Base-by-base conservation (phyloP, 2,888 invertebrate species). In the Lamproptera curius region DNA sequence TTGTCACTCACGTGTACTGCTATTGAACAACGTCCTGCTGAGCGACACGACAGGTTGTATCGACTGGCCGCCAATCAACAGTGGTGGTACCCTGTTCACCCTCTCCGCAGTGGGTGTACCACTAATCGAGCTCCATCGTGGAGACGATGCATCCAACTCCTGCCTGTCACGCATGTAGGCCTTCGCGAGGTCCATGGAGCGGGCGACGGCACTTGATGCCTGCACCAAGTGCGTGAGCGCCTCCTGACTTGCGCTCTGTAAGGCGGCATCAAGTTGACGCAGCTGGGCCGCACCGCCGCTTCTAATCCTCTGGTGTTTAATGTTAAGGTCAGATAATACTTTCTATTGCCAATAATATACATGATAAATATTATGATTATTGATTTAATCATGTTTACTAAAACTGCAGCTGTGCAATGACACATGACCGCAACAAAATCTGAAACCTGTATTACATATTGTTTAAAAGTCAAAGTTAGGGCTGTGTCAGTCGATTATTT, bases 21-120 rank as follows among this genome's bases (percentile, higher is more conserved):
- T 74, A n/a, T 67, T 63, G 1, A 80, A 44, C 10, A 76, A 49
- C 16, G 78, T 71, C 47, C 84, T 69, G 39, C 75, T 81, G 1
- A 87, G 62, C 2, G 82, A 65, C 0, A 87, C 85, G 0, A 85
- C 83, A 0, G 86, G 86, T 53, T 86, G 86, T 52, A 85, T 77
- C 0, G 76, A 73, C 51, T 73, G 74, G 0, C 86, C 86, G 0
- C 80, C 84, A 31, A 82, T 65, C 63, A 80, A 62, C 70, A 76
- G 60, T 0, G 86, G 86, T 1, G 75, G 76, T 1, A 87, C 86
- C 45, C 76, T 57, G 53, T 82, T 76, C 2, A 85, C 66, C 52
- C 68, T 79, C 8, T 81, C 79, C 0, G 53, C 61, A 14, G 59
- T 69, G 0, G 76, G 76, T 2, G 77, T 73, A 2, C 67, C 72